Evolutionary conservation across 2,888 invertebrate species (phyloP).

Genomic region (Brenthis ino): DNA sequence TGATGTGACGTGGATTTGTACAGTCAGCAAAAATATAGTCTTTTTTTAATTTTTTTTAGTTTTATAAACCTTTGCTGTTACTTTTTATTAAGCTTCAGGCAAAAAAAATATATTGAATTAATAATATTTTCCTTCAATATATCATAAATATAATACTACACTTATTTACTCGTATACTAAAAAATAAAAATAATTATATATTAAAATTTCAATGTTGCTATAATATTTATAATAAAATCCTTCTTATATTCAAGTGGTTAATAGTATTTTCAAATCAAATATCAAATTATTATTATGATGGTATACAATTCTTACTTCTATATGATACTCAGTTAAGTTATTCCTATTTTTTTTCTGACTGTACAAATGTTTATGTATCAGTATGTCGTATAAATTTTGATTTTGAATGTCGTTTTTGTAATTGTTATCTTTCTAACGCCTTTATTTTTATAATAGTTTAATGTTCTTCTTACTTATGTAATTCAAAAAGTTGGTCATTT

Average conservation of each 20-base stretch:
- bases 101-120: no score
- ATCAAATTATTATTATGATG: no score
- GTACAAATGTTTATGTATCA: constrained; percentile 2
- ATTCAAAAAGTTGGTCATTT: neutral
- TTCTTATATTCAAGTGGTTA: no score
- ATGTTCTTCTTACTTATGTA: neutral
- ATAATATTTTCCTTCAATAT: no score
- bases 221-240: no score
- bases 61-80: no score
- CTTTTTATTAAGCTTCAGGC: no score
- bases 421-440: neutral
- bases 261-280: no score
- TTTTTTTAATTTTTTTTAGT: neutral
- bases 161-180: neutral
- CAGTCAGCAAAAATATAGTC: constrained; percentile 14
- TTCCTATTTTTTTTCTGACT: constrained; percentile 3
- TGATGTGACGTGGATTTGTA: constrained; percentile 31
- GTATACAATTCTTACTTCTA: no score
- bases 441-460: neutral
- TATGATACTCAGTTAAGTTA: no score
- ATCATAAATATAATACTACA: no score
- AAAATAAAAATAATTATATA: neutral
- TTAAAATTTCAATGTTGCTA: neutral
- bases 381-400: constrained; percentile 6
- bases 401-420: constrained; percentile 1